These are phyloP conservation scores for Ceratoteleas bidentatus DNA, from an alignment of 1,140 invertebrate genomes.

Conservation along the genomic window DNA sequence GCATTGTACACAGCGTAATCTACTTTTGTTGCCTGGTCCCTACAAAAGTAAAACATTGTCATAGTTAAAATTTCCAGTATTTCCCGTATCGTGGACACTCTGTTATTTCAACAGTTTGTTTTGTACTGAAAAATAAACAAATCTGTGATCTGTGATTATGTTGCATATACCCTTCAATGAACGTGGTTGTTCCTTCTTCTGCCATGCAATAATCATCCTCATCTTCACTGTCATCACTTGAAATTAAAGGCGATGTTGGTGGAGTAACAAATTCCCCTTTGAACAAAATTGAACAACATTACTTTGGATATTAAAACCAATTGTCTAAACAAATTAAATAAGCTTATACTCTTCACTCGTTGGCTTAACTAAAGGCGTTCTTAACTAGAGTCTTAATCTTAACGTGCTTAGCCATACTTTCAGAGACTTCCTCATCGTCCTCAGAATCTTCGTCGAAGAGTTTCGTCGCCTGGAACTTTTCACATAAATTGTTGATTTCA, in stretches of 20 bases:
- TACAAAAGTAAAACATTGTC: too few relatives aligned
- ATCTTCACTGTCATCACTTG: slow-evolving; percentile 60
- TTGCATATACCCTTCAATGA: slow-evolving; percentile 81
- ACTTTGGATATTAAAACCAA: too few relatives aligned
- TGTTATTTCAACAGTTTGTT: too few relatives aligned
- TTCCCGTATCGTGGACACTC: too few relatives aligned
- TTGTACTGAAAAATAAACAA: slow-evolving; percentile 79
- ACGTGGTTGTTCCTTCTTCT: slow-evolving; percentile 80
- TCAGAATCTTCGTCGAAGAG: slow-evolving; percentile 33
- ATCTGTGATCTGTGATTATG: too few relatives aligned
- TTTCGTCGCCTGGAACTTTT: slow-evolving; percentile 55
- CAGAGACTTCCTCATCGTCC: slow-evolving; percentile 12
- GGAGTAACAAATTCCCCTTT: slow-evolving; percentile 79
- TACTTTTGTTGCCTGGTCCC: too few relatives aligned
- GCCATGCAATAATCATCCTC: slow-evolving; percentile 78
- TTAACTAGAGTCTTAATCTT: slow-evolving; percentile 39
- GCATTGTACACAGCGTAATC: too few relatives aligned
- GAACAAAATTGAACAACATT: slow-evolving; percentile 23
- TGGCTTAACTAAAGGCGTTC: neutral
- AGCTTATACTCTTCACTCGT: neutral
- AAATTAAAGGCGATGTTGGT: slow-evolving; percentile 76
- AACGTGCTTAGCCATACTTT: slow-evolving; percentile 41
- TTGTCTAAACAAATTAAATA: too few relatives aligned
- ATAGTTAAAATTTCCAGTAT: too few relatives aligned
- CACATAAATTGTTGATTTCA: slow-evolving; percentile 59